phyloP scores from a whole-genome alignment of 2,113 vertebrate genomes.

The Hirundichthys speculiger region DNA sequence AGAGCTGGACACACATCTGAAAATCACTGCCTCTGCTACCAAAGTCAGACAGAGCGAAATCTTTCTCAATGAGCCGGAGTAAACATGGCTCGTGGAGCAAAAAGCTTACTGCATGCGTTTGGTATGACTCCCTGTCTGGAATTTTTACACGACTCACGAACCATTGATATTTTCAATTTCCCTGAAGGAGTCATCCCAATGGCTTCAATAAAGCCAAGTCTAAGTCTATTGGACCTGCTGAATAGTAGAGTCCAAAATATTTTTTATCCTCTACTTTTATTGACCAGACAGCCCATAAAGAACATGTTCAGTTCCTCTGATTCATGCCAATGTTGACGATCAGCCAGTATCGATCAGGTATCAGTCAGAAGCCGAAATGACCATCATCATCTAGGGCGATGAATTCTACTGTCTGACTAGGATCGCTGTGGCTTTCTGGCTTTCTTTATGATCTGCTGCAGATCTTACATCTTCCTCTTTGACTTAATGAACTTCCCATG shows the following conservation, averaged over 20 bases:
- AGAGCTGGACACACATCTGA: slow-evolving; percentile 62
- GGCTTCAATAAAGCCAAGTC: too few species aligned
- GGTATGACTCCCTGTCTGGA: slow-evolving; percentile 46
- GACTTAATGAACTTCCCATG: too few species aligned
- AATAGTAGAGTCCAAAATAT: slow-evolving; percentile 17
- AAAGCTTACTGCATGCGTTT: slow-evolving; percentile 31
- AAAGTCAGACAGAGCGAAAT: slow-evolving; percentile 41
- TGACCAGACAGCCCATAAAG: too few species aligned
- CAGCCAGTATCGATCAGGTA: too few species aligned
- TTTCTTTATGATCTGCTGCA: too few species aligned
- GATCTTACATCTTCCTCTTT: too few species aligned
- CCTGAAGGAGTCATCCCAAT: background rate
- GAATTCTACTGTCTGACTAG: too few species aligned
- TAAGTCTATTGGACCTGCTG: slow-evolving; percentile 40
- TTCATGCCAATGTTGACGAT: slow-evolving; percentile 8
- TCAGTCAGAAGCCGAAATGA: too few species aligned
- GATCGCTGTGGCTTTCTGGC: too few species aligned
- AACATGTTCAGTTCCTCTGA: slow-evolving; percentile 20
- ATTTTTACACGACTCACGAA: slow-evolving; percentile 47
- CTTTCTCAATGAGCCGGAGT: slow-evolving; percentile 43
- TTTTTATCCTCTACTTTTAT: slow-evolving; percentile 18
- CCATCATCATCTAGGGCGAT: too few species aligned
- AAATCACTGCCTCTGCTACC: slow-evolving; percentile 23
- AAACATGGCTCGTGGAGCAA: slow-evolving; percentile 54
- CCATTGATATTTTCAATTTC: slow-evolving; percentile 2